Evolutionary conservation across 2,113 vertebrate species (phyloP).

Genomic region (Dendrocopos noguchii): DNA sequence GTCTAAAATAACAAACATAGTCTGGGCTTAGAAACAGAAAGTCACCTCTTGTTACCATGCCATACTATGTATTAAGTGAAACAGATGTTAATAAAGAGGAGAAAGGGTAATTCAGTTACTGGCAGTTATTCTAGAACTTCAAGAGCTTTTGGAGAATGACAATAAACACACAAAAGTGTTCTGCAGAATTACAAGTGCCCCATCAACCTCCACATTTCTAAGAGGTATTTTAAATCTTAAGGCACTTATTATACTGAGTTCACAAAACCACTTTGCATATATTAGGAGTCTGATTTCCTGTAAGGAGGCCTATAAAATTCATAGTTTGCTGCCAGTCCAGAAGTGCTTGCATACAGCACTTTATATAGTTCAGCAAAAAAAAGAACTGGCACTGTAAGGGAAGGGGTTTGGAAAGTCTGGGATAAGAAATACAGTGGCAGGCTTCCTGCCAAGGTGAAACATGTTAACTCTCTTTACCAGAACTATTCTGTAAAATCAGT

Average conservation of each 20-base stretch:
- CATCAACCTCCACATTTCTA: neutral
- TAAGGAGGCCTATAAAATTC: neutral
- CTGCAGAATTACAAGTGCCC: neutral
- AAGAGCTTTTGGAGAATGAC: neutral
- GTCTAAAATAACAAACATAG: neutral
- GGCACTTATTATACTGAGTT: neutral
- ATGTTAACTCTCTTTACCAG: neutral
- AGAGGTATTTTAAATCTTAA: neutral
- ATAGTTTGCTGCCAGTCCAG: neutral
- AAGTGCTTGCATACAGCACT: neutral
- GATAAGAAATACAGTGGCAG: neutral
- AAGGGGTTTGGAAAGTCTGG: slow-evolving; percentile 7
- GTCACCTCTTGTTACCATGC: neutral
- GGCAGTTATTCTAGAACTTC: neutral
- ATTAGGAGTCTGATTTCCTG: neutral
- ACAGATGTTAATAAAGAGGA: neutral
- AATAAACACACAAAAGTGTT: neutral
- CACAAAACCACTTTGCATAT: neutral
- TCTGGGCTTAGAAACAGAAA: neutral
- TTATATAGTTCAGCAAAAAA: neutral
- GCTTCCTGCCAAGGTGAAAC: neutral
- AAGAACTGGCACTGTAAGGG: neutral
- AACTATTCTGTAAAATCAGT: slow-evolving; percentile 1
- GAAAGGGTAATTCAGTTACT: neutral
- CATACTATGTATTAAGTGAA: neutral